Conservation (phyloP, 2,113 vertebrate genomes). For the Acanthisitta chloris region DNA sequence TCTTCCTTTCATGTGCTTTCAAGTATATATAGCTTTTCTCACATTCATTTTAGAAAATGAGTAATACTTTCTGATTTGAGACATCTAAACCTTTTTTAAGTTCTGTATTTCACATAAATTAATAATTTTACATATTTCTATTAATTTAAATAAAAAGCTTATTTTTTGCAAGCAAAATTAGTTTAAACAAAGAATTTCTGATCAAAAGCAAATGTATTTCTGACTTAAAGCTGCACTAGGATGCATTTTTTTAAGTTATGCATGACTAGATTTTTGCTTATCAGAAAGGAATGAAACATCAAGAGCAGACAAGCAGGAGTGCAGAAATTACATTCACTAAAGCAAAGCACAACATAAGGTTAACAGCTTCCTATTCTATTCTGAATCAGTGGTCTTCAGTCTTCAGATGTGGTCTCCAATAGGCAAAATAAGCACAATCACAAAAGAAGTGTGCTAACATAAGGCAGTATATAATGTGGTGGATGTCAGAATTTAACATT, state of each 20-base stretch:
- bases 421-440: neutral
- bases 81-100: neutral
- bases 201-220: neutral
- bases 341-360: neutral
- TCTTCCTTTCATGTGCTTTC: neutral
- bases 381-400: neutral
- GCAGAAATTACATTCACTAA: neutral
- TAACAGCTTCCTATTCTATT: neutral
- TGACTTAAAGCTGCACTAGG: neutral
- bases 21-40: neutral
- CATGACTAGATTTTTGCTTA: neutral
- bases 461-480: neutral
- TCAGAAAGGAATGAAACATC: neutral
- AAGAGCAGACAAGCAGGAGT: neutral
- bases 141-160: neutral
- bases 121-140: neutral
- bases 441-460: neutral
- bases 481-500: neutral
- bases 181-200: neutral
- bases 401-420: neutral
- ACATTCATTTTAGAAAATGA: neutral
- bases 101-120: neutral
- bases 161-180: neutral
- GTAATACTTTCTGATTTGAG: neutral
- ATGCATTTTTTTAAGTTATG: neutral